Evolutionary conservation across 2,888 invertebrate genomes (phyloP), one percentile per base, ranked within the genome.

Genomic region (Thumatha senex): DNA sequence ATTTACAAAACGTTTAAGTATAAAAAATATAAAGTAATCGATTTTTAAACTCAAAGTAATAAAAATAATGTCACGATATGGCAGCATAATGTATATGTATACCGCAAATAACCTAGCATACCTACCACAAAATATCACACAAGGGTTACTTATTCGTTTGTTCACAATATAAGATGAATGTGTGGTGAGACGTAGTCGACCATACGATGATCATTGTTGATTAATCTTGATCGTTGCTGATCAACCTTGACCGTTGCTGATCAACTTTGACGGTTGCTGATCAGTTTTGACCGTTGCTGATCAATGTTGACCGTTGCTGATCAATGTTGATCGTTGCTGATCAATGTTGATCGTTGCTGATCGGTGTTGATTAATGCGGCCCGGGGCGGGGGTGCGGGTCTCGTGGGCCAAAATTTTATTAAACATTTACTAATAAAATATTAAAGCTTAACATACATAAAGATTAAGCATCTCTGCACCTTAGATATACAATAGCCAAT

Each of bases 401-500:
- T 79, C 79, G 70, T 72, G 85, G 86, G 88, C 84, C 84, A 76
- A 86, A 34, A 81, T 83, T 82, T 86, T n/a, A n/a, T n/a, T 88
- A 89, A 88, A 90, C 87, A 91, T 91, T 90, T 84, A 90, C 88
- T 91, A 91, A 91, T 91, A 91, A 91, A 91, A 91, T 91, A 90
- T 91, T 90, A 91, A 90, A 91, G 91, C 90, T 91, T 91, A 91
- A 91, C 91, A 91, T 91, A 91, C 87, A 91, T 91, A 91, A 91
- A 91, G 89, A 89, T 89, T 89, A 90, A 91, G 91, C 91, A 90
- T 91, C 81, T 91, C 90, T 90, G 91, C 90, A 89, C 87, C 91
- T 90, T 89, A 89, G 71, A 84, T 86, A 89, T 86, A 90, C 86
- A 90, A 90, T 91, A 91, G 91, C 89, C 90, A 86, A 90, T 85